Evolutionary conservation across 2,113 vertebrate genomes (phyloP).

Genomic region (Forbesichthys papilliferus): DNA sequence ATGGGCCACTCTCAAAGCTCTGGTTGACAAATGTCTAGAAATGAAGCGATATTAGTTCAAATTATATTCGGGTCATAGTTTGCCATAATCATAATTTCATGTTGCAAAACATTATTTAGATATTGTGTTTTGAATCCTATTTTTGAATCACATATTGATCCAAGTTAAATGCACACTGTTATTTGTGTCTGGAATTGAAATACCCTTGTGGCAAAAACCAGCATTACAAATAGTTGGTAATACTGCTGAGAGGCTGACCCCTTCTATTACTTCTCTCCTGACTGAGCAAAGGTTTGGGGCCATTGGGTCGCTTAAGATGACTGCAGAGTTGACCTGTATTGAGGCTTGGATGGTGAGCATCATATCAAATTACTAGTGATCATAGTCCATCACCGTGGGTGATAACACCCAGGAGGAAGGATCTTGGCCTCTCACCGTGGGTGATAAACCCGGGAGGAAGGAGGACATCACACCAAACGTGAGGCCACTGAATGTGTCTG

Average conservation of each 20-base stretch:
- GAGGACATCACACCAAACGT: slow-evolving; percentile 76
- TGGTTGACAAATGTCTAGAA: slow-evolving; percentile 74
- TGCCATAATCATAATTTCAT: neutral
- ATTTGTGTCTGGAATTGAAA: neutral
- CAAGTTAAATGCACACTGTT: neutral
- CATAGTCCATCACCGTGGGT: no score
- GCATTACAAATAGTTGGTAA: no score
- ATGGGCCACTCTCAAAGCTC: slow-evolving; percentile 48
- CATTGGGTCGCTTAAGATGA: no score
- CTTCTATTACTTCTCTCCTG: no score
- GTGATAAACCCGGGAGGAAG: slow-evolving; percentile 49
- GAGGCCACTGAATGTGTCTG: slow-evolving; percentile 75
- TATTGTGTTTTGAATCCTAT: neutral
- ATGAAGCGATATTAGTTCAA: neutral
- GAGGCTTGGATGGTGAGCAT: no score
- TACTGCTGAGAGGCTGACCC: no score
- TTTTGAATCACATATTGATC: neutral
- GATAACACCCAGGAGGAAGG: slow-evolving; percentile 39
- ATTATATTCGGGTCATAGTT: neutral
- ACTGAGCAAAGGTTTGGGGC: no score
- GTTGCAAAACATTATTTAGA: no score
- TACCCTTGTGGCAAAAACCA: no score
- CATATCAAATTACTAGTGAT: no score
- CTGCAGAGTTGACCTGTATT: no score
- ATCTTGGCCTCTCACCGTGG: slow-evolving; percentile 74